Conservation (phyloP, 2,888 invertebrate genomes). For the Euspilapteryx auroguttella region DNA sequence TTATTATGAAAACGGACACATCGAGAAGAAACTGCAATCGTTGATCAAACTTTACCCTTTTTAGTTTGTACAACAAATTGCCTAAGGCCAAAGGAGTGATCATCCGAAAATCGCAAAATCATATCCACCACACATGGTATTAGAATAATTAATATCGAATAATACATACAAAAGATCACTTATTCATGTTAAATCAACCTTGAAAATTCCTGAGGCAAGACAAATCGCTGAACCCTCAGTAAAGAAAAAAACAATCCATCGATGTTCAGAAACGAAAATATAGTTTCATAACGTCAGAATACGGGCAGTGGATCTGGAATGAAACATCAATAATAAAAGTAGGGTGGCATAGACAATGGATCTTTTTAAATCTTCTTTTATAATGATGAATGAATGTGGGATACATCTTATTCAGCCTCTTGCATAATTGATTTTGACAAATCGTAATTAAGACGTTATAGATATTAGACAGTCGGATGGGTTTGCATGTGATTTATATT, state of each 20-base stretch:
- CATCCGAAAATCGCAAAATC: slow-evolving; percentile 1
- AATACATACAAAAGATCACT: slow-evolving; percentile 3
- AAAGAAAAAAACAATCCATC: not conserved
- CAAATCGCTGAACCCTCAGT: too few species aligned
- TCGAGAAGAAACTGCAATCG: too few species aligned
- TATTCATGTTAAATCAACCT: slow-evolving; percentile 25
- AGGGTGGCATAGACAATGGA: slow-evolving; percentile 11
- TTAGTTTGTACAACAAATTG: too few species aligned
- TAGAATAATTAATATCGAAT: slow-evolving; percentile 18
- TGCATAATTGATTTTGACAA: slow-evolving; percentile 51
- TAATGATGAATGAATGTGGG: slow-evolving; percentile 28
- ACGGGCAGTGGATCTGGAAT: not conserved
- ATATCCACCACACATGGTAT: slow-evolving; percentile 4
- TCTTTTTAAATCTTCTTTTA: too few species aligned
- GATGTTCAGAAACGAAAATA: too few species aligned
- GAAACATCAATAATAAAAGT: slow-evolving; percentile 8
- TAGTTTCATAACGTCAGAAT: not conserved
- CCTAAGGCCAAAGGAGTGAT: not conserved
- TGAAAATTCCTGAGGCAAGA: slow-evolving; percentile 15
- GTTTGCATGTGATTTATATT: slow-evolving; percentile 19
- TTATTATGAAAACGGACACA: too few species aligned
- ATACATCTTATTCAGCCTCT: slow-evolving; percentile 44
- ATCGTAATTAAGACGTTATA: slow-evolving; percentile 30
- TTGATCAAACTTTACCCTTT: too few species aligned
- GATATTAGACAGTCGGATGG: slow-evolving; percentile 25